Evolutionary conservation across 2,888 invertebrate genomes (phyloP).

Genomic region (Mythimna impura): DNA sequence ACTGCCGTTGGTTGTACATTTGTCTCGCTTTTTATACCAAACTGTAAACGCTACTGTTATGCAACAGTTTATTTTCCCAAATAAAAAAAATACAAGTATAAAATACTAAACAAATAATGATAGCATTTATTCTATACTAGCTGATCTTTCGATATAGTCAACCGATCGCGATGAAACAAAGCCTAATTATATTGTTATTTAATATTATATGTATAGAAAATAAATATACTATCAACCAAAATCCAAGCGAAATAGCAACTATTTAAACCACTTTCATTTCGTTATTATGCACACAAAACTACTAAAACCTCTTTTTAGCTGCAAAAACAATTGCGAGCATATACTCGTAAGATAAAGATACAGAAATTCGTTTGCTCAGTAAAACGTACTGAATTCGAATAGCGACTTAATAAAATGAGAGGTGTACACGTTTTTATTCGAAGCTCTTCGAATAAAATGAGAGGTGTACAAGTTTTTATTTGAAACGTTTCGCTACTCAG

Average conservation of each 20-base stretch:
- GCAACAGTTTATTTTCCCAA: too few relatives aligned
- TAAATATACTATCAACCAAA: conserved; percentile 5
- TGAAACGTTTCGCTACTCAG: conserved; percentile 55
- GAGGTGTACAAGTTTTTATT: conserved; percentile 60
- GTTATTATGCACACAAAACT: conserved; percentile 16
- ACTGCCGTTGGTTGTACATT: too few relatives aligned
- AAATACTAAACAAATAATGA: too few relatives aligned
- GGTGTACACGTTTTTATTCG: conserved; percentile 56
- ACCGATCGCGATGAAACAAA: too few relatives aligned
- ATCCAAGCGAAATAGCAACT: neutral
- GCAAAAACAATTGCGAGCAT: conserved; percentile 33
- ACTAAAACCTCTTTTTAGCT: conserved; percentile 3
- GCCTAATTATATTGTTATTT: too few relatives aligned
- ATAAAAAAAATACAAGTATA: neutral
- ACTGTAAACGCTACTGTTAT: too few relatives aligned
- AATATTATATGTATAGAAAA: neutral
- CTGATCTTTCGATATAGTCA: too few relatives aligned
- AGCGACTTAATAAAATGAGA: conserved; percentile 53
- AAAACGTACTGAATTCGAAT: conserved; percentile 40
- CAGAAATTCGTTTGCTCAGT: conserved; percentile 28
- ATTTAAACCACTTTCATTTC: conserved; percentile 9
- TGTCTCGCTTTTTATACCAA: too few relatives aligned
- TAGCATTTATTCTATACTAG: neutral
- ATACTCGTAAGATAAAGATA: conserved; percentile 31
- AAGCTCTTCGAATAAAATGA: conserved; percentile 53